These are phyloP conservation scores for Esox masquinongy DNA, from an alignment of 2,797 vertebrate genomes.

Conservation along the genomic window DNA sequence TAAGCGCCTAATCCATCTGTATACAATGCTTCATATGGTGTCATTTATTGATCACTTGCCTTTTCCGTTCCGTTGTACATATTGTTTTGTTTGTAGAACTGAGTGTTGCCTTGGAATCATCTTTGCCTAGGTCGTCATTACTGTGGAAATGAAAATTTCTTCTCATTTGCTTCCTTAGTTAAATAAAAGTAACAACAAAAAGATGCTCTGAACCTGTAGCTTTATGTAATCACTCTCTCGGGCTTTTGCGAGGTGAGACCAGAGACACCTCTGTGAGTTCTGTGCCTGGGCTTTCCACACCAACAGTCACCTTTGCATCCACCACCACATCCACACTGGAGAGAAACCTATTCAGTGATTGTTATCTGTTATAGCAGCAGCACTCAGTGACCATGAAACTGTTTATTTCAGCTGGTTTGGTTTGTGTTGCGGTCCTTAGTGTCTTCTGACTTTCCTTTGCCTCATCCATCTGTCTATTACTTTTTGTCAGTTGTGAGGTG, in stretches of 20 bases:
- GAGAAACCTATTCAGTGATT: slow-evolving; percentile 85
- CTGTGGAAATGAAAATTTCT: too few species aligned
- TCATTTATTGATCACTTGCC: too few species aligned
- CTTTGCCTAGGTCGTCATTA: too few species aligned
- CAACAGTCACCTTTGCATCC: slow-evolving; percentile 83
- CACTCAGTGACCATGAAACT: too few species aligned
- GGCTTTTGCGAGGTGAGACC: slow-evolving; percentile 62
- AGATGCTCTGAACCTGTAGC: not conserved
- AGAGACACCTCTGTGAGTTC: slow-evolving; percentile 82
- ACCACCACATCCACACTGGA: slow-evolving; percentile 81
- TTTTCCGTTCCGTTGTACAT: too few species aligned
- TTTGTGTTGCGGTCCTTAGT: not conserved
- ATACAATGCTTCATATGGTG: too few species aligned
- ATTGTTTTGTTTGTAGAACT: too few species aligned
- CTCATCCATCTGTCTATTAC: not conserved
- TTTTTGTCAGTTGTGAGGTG: slow-evolving; percentile 76
- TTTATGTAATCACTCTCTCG: not conserved
- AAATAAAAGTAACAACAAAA: not conserved
- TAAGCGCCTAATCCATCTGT: too few species aligned
- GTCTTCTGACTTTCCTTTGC: not conserved
- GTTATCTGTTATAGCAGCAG: not conserved
- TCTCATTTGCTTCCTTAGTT: too few species aligned
- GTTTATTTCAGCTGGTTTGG: too few species aligned
- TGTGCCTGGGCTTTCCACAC: slow-evolving; percentile 82
- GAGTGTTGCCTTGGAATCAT: too few species aligned